Conservation (phyloP, 2,797 vertebrate genomes). For the Etheostoma perlongum region DNA sequence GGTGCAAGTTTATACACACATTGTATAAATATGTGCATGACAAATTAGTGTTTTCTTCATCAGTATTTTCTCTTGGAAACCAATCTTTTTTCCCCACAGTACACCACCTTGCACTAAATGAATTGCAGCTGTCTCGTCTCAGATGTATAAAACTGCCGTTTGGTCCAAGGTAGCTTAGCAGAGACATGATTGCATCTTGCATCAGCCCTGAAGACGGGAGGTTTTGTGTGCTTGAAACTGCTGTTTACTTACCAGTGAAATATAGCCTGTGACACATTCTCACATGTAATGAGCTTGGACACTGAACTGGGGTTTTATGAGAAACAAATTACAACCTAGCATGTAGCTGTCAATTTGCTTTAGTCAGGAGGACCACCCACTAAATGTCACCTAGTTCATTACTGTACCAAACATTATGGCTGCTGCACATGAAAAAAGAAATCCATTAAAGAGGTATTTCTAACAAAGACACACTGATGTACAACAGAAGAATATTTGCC, state of each 20-base stretch:
- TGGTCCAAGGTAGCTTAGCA: conserved; percentile 3
- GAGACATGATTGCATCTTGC: conserved; percentile 38
- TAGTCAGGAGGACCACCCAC: conserved; percentile 76
- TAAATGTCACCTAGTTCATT: conserved; percentile 82
- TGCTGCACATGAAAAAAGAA: conserved; percentile 56
- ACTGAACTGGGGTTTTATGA: conserved; percentile 74
- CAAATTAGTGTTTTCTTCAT: neutral
- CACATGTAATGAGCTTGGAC: conserved; percentile 75
- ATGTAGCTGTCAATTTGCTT: conserved; percentile 81
- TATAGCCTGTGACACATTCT: conserved; percentile 69
- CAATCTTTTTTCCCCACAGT: neutral
- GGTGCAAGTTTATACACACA: conserved; percentile 2
- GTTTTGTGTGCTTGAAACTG: conserved; percentile 44
- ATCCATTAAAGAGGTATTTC: conserved; percentile 35
- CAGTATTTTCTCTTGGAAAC: neutral
- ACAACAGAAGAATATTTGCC: conserved; percentile 20
- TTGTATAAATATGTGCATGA: neutral
- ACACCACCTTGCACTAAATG: neutral
- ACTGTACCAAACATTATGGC: conserved; percentile 49
- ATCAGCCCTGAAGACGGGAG: conserved; percentile 33
- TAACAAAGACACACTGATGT: conserved; percentile 24
- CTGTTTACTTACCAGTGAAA: conserved; percentile 60
- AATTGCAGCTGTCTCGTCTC: conserved; percentile 1
- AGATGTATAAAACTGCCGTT: conserved; percentile 16
- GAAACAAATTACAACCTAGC: conserved; percentile 83